Conservation (phyloP, 2,113 vertebrate genomes). For the Lasiurus borealis region DNA sequence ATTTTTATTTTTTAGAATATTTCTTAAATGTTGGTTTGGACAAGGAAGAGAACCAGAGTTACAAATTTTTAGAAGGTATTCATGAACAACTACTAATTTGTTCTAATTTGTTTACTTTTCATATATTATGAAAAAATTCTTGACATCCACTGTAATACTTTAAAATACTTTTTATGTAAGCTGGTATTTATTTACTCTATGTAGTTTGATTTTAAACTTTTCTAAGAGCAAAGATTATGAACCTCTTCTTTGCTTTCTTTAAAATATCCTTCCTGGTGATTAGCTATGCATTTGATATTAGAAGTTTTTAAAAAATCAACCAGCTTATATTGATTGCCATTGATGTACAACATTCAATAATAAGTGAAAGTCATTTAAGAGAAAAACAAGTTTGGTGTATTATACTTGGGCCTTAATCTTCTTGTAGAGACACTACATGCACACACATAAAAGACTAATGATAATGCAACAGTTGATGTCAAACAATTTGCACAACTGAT, state of each 20-base stretch:
- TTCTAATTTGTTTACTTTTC: slow-evolving; percentile 63
- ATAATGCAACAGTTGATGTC: background rate
- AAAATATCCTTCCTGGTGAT: background rate
- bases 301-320: slow-evolving; percentile 25
- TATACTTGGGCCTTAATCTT: background rate
- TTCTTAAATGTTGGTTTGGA: slow-evolving; percentile 70
- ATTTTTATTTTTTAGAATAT: slow-evolving; percentile 71
- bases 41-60: slow-evolving; percentile 39
- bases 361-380: slow-evolving; percentile 34
- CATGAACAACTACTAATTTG: slow-evolving; percentile 71
- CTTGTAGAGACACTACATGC: background rate
- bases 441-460: background rate
- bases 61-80: slow-evolving; percentile 70
- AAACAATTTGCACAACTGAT: background rate
- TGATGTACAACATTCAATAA: slow-evolving; percentile 38
- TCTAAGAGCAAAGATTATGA: background rate
- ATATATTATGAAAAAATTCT: slow-evolving; percentile 52
- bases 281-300: background rate
- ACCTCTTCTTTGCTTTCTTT: background rate
- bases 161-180: background rate
- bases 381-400: background rate
- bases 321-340: background rate
- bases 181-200: slow-evolving; percentile 40
- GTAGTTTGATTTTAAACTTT: slow-evolving; percentile 41
- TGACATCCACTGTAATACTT: slow-evolving; percentile 29